Evolutionary conservation across 2,113 vertebrate species (phyloP).

Genomic region (Trogon melanurus): DNA sequence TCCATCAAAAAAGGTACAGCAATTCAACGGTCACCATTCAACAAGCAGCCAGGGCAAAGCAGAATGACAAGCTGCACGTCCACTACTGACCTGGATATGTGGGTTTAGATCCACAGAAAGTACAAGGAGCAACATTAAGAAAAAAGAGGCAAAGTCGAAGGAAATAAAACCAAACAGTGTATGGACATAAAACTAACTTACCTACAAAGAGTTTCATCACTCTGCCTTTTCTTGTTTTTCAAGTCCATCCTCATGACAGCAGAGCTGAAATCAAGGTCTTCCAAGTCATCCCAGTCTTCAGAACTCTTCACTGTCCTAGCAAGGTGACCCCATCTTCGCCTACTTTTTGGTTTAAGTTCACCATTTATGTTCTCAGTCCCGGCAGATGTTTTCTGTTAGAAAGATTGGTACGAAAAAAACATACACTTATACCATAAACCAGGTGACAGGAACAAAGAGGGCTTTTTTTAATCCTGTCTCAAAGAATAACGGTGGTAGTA

Average conservation of each 20-base stretch:
- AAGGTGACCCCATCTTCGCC: constrained; percentile 86
- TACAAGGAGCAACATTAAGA: neutral
- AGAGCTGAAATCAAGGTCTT: constrained; percentile 78
- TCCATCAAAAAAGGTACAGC: neutral
- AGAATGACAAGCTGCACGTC: neutral
- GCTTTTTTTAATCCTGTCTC: neutral
- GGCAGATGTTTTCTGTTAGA: constrained; percentile 72
- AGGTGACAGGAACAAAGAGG: neutral
- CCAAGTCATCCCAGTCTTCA: constrained; percentile 89
- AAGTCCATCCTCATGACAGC: constrained; percentile 75
- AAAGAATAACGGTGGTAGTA: neutral
- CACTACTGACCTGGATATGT: neutral
- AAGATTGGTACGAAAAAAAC: neutral
- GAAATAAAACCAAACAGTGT: neutral
- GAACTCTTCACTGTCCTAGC: constrained; percentile 79
- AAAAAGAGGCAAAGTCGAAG: neutral
- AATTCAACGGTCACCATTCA: neutral
- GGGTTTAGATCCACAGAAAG: neutral
- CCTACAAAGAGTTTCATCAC: constrained; percentile 82
- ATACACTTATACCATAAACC: neutral
- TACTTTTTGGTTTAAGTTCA: constrained; percentile 82
- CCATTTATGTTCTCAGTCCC: constrained; percentile 79
- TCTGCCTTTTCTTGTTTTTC: constrained; percentile 79
- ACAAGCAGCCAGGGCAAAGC: neutral
- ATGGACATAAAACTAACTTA: constrained; percentile 6